A percentile compares a stretch with the other conserved stretches of the same genome.
Conservation (phyloP, 2,888 invertebrate species). For the Cheilosia urbana region DNA sequence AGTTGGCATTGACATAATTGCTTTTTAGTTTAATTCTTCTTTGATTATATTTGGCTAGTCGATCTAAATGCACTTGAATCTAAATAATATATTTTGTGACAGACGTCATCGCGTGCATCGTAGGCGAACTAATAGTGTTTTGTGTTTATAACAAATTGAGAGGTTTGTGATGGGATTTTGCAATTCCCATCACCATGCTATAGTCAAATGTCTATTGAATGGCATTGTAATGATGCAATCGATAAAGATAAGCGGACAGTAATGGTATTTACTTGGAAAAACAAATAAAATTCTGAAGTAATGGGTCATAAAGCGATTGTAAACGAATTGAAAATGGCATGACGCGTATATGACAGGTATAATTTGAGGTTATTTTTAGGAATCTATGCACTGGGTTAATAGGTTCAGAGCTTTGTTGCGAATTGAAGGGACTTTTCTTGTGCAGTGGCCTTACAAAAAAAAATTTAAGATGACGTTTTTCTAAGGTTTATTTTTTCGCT, state of each 20-base stretch:
- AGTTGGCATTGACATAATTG: neutral
- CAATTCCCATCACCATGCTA: neutral
- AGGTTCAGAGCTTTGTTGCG: no score
- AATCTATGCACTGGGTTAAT: no score
- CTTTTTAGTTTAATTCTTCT: constrained; percentile 20
- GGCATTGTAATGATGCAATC: neutral
- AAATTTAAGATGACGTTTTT: no score
- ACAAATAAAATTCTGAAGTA: neutral
- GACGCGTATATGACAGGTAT: no score
- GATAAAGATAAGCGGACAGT: neutral
- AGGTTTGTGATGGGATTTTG: neutral
- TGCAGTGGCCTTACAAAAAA: no score
- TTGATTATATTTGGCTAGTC: constrained; percentile 16
- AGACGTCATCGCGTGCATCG: constrained; percentile 16
- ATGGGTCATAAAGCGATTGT: neutral
- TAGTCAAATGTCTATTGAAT: constrained; percentile 7
- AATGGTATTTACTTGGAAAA: neutral
- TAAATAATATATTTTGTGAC: constrained; percentile 32
- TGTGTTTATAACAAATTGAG: neutral
- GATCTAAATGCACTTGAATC: constrained; percentile 27
- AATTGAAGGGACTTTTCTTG: no score
- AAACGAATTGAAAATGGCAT: neutral
- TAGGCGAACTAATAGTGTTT: neutral
- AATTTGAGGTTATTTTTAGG: no score
- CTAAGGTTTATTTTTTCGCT: no score